These are phyloP conservation scores for Florisuga fusca DNA, from an alignment of 2,797 vertebrate species.

Conservation along the genomic window DNA sequence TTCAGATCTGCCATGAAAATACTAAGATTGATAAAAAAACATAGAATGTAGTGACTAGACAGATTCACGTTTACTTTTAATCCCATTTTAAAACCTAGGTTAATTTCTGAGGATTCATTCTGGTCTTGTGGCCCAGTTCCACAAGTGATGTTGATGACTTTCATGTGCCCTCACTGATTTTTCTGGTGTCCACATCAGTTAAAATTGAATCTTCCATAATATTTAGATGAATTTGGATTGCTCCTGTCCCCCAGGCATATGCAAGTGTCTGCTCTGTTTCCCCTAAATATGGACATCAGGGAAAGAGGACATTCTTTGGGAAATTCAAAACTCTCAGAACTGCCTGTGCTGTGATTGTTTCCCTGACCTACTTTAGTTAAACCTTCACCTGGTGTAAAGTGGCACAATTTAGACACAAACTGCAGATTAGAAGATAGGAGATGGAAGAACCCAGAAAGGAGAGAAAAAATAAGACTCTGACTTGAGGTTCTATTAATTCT, in stretches of 20 bases:
- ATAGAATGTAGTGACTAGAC: neutral
- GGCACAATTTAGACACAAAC: neutral
- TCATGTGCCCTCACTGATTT: neutral
- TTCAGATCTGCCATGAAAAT: neutral
- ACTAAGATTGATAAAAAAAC: neutral
- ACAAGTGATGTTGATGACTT: neutral
- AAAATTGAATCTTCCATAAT: neutral
- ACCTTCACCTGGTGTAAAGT: neutral
- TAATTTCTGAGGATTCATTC: neutral
- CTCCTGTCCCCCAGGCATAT: accelerated
- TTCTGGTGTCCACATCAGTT: neutral
- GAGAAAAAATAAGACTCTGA: neutral
- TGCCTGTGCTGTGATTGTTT: neutral
- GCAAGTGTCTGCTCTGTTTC: neutral
- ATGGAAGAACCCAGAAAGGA: neutral
- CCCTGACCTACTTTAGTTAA: neutral
- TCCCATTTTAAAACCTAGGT: neutral
- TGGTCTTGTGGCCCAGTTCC: neutral
- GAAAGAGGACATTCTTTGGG: neutral
- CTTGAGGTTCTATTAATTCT: neutral
- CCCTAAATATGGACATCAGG: neutral
- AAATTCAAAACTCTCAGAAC: neutral
- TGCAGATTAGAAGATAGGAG: neutral
- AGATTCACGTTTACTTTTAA: neutral
- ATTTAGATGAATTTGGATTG: neutral